Evolutionary conservation across 2,888 invertebrate species (phyloP), one percentile per base, ranked within the genome.

Genomic region (Dione juno): DNA sequence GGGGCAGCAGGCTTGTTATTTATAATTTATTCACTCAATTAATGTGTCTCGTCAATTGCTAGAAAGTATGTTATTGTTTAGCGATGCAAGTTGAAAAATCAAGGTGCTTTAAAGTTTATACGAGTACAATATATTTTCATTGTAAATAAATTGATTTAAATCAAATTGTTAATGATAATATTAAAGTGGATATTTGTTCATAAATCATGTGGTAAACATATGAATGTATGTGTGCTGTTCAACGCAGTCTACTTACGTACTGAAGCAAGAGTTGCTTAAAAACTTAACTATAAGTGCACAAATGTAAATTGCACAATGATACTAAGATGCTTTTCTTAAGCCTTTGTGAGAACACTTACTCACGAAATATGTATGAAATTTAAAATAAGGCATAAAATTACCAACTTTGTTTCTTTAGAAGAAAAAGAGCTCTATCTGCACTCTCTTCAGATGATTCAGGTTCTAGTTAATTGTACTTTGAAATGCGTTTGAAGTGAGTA

Each of bases 11-110:
- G 79, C 19, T 59, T 61, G 40, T 86, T 87, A 85, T 87, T 89
- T 87, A 87, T 88, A 88, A 89, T 89, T 88, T 89, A 89, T 88
- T 88, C 85, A 81, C 84, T 84, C 87, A 88, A 89, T 89, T 89
- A 88, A 86, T 86, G 86, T 81, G 81, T 84, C 80, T 80, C 80
- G 78, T 67, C 54, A 40, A 77, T 72, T 73, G 72, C 70, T 74
- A 71, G 65, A 59, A 65, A 52, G 79, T 80, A 69, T 69, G 67
- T 16, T 72, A 74, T 63, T 74, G 75, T 76, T 79, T 76, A 78
- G 10, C 19, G 35, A 35, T 61, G 28, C 19, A 1, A 64, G 37
- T 50, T 13, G 11, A 50, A 64, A 64, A 48, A 21, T 10, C 3
- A 13, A 61, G 28, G 10, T 43, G 43, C 14, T 40, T 40, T 6